Evolutionary conservation across 2,797 vertebrate species (phyloP).

Genomic region (Rhyacichthys aspro): DNA sequence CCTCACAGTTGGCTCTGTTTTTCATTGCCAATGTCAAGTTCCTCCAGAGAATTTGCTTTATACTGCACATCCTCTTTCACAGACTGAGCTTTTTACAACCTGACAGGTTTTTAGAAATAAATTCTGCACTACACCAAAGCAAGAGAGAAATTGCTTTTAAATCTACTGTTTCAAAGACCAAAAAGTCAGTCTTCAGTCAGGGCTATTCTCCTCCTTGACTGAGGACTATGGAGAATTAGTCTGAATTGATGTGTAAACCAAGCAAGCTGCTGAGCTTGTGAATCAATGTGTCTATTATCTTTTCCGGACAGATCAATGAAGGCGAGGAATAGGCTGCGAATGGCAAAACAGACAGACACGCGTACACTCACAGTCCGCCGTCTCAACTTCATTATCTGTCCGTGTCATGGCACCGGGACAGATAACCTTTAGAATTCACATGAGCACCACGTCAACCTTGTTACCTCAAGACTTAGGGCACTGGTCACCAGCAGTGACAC

Average conservation of each 20-base stretch:
- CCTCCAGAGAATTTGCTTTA: constrained; percentile 14
- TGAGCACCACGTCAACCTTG: constrained; percentile 19
- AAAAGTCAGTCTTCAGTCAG: constrained; percentile 40
- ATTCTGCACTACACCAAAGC: neutral
- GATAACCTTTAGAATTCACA: constrained; percentile 29
- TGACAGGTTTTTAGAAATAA: constrained; percentile 21
- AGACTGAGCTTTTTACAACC: constrained; percentile 14
- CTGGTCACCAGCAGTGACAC: neutral
- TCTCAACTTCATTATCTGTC: constrained; percentile 36
- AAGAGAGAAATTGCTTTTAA: constrained; percentile 19
- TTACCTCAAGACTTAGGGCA: constrained; percentile 1
- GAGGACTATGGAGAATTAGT: constrained; percentile 59
- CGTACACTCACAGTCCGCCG: constrained; percentile 22
- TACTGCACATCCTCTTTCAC: constrained; percentile 14
- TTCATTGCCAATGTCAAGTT: constrained; percentile 30
- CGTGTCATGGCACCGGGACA: constrained; percentile 41
- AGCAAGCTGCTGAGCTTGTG: constrained; percentile 66
- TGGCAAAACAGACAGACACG: constrained; percentile 30
- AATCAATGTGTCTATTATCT: constrained; percentile 81
- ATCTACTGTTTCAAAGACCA: constrained; percentile 12
- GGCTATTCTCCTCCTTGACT: constrained; percentile 51
- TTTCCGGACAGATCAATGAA: constrained; percentile 72
- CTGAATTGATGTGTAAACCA: constrained; percentile 70
- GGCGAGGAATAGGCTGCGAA: constrained; percentile 60
- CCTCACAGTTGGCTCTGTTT: constrained; percentile 26